Percentiles rank a stretch among this genome's conserved stretches.
Evolutionary conservation across 1,140 invertebrate species (phyloP).

Genomic region (Subanguina moxae): DNA sequence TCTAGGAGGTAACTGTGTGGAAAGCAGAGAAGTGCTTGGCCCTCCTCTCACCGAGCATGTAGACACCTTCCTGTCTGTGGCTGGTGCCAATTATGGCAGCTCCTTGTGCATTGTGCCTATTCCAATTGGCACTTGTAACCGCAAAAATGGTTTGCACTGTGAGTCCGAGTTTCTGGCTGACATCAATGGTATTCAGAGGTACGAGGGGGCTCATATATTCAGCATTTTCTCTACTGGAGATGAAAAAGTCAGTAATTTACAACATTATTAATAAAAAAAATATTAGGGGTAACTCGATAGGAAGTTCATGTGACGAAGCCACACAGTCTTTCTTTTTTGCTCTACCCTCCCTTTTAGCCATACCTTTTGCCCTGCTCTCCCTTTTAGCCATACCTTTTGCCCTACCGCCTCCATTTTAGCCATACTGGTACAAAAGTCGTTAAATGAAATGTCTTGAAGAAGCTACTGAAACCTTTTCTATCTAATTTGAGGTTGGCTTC

Average conservation of each 20-base stretch:
- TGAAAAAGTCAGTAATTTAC: slow-evolving; percentile 34
- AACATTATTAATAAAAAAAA: too few relatives aligned
- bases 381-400: too few relatives aligned
- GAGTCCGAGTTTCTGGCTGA: slow-evolving; percentile 50
- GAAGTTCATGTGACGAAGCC: too few relatives aligned
- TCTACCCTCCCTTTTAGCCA: too few relatives aligned
- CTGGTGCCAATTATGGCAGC: slow-evolving; percentile 43
- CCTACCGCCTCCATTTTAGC: too few relatives aligned
- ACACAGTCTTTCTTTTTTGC: too few relatives aligned
- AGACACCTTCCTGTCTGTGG: slow-evolving; percentile 47
- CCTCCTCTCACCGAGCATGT: slow-evolving; percentile 46
- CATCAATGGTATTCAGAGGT: slow-evolving; percentile 31
- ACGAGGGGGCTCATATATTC: slow-evolving; percentile 45
- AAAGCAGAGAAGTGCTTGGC: slow-evolving; percentile 43
- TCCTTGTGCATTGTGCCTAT: slow-evolving; percentile 44
- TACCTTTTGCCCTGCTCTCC: too few relatives aligned
- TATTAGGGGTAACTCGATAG: too few relatives aligned
- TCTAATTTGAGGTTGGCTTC: slow-evolving; percentile 35
- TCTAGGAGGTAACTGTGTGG: slow-evolving; percentile 44
- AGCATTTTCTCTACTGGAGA: slow-evolving; percentile 42
- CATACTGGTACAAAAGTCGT: too few relatives aligned
- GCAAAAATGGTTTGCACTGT: slow-evolving; percentile 42
- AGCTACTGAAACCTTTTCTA: too few relatives aligned
- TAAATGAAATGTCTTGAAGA: too few relatives aligned
- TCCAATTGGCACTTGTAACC: slow-evolving; percentile 46